Conservation (phyloP, 2,888 invertebrate genomes). For the Lumbricus terrestris region DNA sequence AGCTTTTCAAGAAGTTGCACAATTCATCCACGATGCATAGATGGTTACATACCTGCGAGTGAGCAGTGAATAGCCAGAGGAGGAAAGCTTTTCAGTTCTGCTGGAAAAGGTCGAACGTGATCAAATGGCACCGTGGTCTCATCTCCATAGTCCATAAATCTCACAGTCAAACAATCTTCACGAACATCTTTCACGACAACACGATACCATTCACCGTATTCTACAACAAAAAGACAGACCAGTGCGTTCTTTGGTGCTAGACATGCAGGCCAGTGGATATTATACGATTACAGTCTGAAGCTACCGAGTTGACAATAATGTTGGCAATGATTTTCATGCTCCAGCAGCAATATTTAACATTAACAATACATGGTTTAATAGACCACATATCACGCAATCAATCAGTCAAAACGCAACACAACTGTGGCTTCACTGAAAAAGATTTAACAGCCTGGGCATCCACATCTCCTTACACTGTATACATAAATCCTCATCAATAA, state of each 20-base stretch:
- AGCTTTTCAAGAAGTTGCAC: too few species aligned
- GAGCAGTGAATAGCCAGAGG: slow-evolving; percentile 21
- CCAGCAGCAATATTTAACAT: not conserved
- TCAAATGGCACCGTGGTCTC: not conserved
- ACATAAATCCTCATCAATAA: too few species aligned
- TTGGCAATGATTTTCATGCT: too few species aligned
- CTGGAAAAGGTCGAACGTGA: not conserved
- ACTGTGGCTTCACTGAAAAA: too few species aligned
- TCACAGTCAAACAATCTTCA: not conserved
- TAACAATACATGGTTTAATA: too few species aligned
- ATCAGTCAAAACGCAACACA: too few species aligned
- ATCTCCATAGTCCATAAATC: slow-evolving; percentile 14
- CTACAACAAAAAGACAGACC: not conserved
- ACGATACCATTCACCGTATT: slow-evolving; percentile 16
- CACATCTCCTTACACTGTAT: too few species aligned
- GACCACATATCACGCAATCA: too few species aligned
- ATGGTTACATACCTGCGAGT: not conserved
- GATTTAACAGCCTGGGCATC: too few species aligned
- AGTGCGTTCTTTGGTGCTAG: not conserved
- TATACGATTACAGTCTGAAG: not conserved
- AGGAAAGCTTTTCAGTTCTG: not conserved
- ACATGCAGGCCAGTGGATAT: not conserved
- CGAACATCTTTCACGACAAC: not conserved
- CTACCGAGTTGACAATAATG: not conserved
- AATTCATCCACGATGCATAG: not conserved